Base-by-base conservation (phyloP, 92 coral and sea anemone species). In the Porites cylindrica region DNA sequence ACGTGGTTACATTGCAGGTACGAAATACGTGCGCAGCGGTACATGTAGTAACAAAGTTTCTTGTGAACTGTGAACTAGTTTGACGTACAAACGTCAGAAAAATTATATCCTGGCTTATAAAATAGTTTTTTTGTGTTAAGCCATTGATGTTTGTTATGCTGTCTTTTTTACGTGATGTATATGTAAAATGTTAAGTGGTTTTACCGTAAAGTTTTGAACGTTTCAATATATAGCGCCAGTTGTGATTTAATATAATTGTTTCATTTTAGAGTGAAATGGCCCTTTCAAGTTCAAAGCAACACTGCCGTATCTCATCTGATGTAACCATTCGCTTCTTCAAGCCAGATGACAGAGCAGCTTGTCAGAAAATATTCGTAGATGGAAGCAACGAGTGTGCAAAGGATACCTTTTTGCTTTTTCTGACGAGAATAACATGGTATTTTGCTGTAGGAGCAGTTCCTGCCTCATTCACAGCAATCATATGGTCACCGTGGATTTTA, bases 281-380 rank as follows among this genome's bases (percentile, higher is more conserved):
- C 26, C 72, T 47, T 23, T 26, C 10, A 21, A 6, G 12, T 24
- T 38, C 9, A 13, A 38, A 67, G 47, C 47, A 2, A 24, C n/a
- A 23, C 11, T 0, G 72, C 23, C 47, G 47, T 10, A 26, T 5
- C 14, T 21, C 43, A 21, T 67, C 47, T 10, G 13, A 0, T 12
- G 70, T 90, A 16, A 73, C 24, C 52, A 91, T 93, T 17, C 94
- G 96, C 32, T 81, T 91, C 43, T 93, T 86, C 69, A 83, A 91
- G 67, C 58, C 52, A 51, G 43, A 75, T 1, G 96, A 91, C 81
- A 84, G 72, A 66, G 32, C 80, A 38, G 24, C 12, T 75, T 93
- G 96, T 79, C 83, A 86, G 54, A 92, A 93, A 23, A 86, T 93
- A 77, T 93, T 91, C 81, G 79, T 69, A 6, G 91, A 88, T 50